phyloP scores from a whole-genome alignment of 2,113 vertebrate genomes.

The Hippoglossus stenolepis region DNA sequence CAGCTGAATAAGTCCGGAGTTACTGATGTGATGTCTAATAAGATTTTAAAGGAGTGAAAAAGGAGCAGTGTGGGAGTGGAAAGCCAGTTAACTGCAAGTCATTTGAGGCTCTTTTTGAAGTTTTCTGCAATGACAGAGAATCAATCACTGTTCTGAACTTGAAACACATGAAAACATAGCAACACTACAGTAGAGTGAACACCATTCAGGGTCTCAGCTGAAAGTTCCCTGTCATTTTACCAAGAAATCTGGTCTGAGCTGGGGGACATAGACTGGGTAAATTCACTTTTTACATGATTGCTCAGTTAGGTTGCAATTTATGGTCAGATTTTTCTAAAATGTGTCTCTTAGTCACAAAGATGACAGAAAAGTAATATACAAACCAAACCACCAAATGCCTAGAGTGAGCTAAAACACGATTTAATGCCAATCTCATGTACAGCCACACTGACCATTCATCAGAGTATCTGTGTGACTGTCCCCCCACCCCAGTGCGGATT shows the following conservation, averaged over 20 bases:
- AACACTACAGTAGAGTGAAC: neutral
- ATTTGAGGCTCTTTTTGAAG: conserved; percentile 57
- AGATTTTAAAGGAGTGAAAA: conserved; percentile 69
- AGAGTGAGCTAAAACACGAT: too few relatives aligned
- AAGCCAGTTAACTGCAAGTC: conserved; percentile 56
- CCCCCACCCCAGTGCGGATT: too few relatives aligned
- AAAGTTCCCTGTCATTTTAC: neutral
- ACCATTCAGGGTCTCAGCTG: neutral
- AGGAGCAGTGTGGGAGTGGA: conserved; percentile 23
- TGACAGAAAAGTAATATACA: too few relatives aligned
- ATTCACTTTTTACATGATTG: too few relatives aligned
- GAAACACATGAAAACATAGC: conserved; percentile 39
- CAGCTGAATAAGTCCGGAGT: conserved; percentile 70
- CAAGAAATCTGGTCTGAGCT: neutral
- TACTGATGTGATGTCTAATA: conserved; percentile 75
- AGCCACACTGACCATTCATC: too few relatives aligned
- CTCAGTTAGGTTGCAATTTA: too few relatives aligned
- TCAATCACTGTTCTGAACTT: conserved; percentile 53
- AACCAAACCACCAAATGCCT: too few relatives aligned
- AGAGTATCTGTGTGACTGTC: too few relatives aligned
- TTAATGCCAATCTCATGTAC: too few relatives aligned
- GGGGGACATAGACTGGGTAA: too few relatives aligned
- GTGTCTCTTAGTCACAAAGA: too few relatives aligned
- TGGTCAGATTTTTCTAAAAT: too few relatives aligned
- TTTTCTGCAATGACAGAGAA: conserved; percentile 62